A percentile compares a stretch with the other conserved stretches of the same genome.
phyloP scores from a whole-genome alignment of 1,140 invertebrate species.

The Bombus sylvicola region DNA sequence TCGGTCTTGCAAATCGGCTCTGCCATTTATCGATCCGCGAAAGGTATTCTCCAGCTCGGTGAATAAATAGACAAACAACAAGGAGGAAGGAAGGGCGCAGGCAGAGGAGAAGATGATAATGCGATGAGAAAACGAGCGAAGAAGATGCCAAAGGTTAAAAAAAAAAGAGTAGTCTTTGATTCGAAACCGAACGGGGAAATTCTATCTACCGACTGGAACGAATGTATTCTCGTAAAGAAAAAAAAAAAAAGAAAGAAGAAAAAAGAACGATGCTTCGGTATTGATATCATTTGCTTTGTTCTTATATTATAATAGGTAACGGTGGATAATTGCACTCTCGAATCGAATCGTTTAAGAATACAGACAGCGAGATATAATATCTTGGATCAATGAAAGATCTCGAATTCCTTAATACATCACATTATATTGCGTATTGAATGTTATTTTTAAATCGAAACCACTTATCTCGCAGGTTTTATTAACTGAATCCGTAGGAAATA shows the following conservation, averaged over 20 bases:
- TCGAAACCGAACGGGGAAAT: not conserved
- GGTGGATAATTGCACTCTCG: not conserved
- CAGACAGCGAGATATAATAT: not conserved
- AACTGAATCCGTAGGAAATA: not conserved
- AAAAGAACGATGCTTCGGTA: not conserved
- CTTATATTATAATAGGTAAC: not conserved
- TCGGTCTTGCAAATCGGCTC: constrained; percentile 2
- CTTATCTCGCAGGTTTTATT: not conserved
- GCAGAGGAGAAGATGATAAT: not conserved
- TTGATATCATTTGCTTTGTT: not conserved
- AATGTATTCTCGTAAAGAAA: not conserved
- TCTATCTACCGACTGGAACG: not conserved
- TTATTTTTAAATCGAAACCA: not conserved
- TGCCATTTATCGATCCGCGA: not conserved
- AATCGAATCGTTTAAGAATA: not conserved
- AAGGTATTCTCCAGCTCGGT: not conserved
- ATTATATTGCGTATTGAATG: not conserved
- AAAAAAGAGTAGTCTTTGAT: not conserved
- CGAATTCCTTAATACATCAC: not conserved
- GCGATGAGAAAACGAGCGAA: not conserved
- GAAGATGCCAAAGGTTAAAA: not conserved
- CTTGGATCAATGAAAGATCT: not conserved
- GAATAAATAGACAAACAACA: not conserved
- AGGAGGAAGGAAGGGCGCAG: not conserved
- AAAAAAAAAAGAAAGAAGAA: not conserved